phyloP scores from a whole-genome alignment of 2,888 invertebrate genomes.

The Gnatocerus cornutus region DNA sequence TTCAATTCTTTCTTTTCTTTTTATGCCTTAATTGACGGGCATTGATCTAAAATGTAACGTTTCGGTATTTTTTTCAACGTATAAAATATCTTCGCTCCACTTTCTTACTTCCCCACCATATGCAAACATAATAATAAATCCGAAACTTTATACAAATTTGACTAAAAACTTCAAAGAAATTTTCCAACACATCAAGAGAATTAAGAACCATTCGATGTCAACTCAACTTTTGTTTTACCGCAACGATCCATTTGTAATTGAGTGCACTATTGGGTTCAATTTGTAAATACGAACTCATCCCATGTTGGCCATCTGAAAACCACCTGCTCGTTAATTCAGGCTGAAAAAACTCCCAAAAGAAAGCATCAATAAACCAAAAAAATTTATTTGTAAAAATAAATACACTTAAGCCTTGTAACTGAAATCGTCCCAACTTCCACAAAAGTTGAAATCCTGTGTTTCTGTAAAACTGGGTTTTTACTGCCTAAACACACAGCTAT shows the following conservation, averaged over 20 bases:
- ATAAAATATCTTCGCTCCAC: too few relatives aligned
- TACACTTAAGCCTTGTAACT: slow-evolving; percentile 22
- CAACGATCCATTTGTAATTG: neutral
- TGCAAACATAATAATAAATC: too few relatives aligned
- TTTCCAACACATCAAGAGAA: too few relatives aligned
- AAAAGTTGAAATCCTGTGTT: slow-evolving; percentile 7
- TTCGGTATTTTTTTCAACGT: too few relatives aligned
- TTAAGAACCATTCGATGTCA: too few relatives aligned
- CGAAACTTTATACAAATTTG: too few relatives aligned
- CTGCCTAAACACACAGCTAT: slow-evolving; percentile 27
- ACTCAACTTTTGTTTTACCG: too few relatives aligned
- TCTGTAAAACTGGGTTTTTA: slow-evolving; percentile 14
- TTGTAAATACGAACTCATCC: slow-evolving; percentile 2
- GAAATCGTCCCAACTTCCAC: slow-evolving; percentile 24
- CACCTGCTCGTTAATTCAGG: slow-evolving; percentile 9
- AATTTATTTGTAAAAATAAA: slow-evolving; percentile 30
- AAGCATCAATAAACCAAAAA: slow-evolving; percentile 21
- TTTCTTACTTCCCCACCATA: too few relatives aligned
- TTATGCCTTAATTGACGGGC: too few relatives aligned
- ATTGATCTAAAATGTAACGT: too few relatives aligned
- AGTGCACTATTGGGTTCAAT: slow-evolving; percentile 16
- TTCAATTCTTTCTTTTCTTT: too few relatives aligned
- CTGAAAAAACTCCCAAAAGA: neutral
- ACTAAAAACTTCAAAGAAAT: too few relatives aligned
- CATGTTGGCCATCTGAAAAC: neutral